Evolutionary conservation across 2,113 vertebrate species (phyloP), one percentile per base, ranked within the genome.

Genomic region (Stigmatopora argus): DNA sequence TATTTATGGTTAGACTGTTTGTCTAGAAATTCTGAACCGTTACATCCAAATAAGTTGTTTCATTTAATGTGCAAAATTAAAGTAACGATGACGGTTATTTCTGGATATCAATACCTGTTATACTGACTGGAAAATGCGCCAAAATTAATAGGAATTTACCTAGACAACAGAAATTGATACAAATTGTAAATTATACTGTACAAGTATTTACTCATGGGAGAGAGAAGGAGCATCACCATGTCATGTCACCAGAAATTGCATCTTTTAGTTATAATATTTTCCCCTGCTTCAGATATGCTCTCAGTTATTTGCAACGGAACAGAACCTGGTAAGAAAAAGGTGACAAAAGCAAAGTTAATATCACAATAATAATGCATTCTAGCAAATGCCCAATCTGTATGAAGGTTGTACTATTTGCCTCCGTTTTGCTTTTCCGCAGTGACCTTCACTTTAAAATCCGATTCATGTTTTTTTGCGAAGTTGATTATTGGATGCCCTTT

Each of bases 361-460:
- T 21, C 19, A 8, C 38, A 10, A 18, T 11, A 35, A 60, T 41
- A 21, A 12, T 14, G 41, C 17, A 19, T 19, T n/a, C 18, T 18
- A 10, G 57, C 9, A 3, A 41, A 44, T 19, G n/a, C 11, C 11
- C 38, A 19, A 4, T 21, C 38, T 13, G 38, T 61, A 23, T 14
- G 14, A 61, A 5, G 9, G n/a, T 46, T 21, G 21, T 45, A 13
- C 44, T 45, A 23, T 21, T 41, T 60, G 58, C 66, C 56, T 78
- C 65, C 19, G 56, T 64, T 70, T 68, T 38, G 70, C 63, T 65
- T 70, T 63, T 62, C 64, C 52, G 49, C 57, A 65, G 14, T 85
- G 81, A 82, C 79, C 79, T 86, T 88, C 80, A 80, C 65, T 58
- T 49, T 66, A 75, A 75, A 86, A 77, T 66, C 74, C 82, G 48